These are phyloP conservation scores for Hycleus phaleratus DNA, from an alignment of 1,140 invertebrate species.

Conservation along the genomic window DNA sequence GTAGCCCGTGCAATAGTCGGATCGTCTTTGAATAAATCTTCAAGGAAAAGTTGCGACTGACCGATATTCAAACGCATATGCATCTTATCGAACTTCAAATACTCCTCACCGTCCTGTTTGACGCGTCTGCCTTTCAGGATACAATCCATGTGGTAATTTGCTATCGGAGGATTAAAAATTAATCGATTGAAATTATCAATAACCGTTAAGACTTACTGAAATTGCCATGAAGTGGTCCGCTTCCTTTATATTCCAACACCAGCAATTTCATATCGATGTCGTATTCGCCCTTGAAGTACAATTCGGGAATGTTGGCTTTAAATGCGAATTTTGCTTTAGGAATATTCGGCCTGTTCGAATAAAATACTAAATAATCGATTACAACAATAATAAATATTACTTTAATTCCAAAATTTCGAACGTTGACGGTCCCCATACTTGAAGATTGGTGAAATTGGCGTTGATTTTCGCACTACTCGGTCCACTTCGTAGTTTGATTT, in stretches of 20 bases:
- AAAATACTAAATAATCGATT: constrained; percentile 8
- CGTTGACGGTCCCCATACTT: constrained; percentile 31
- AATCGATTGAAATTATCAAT: not conserved
- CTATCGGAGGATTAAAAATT: constrained; percentile 38
- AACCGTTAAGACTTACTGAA: constrained; percentile 52
- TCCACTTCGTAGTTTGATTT: constrained; percentile 37
- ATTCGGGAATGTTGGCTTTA: constrained; percentile 41
- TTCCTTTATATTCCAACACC: constrained; percentile 52
- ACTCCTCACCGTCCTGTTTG: constrained; percentile 43
- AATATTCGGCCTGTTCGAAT: constrained; percentile 45
- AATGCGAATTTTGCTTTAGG: constrained; percentile 43
- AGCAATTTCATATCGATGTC: constrained; percentile 50
- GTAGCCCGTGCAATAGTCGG: constrained; percentile 45
- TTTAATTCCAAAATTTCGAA: constrained; percentile 33
- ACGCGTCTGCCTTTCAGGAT: constrained; percentile 48
- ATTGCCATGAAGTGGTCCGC: constrained; percentile 55
- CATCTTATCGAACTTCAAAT: constrained; percentile 52
- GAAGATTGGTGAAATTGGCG: constrained; percentile 35
- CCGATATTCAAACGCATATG: constrained; percentile 46
- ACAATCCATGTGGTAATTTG: constrained; percentile 48
- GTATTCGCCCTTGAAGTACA: constrained; percentile 49
- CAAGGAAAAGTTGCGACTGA: constrained; percentile 46
- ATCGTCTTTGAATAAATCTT: constrained; percentile 56
- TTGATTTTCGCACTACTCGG: constrained; percentile 29
- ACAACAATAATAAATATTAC: constrained; percentile 18